Percentiles rank a stretch among this genome's conserved stretches.
phyloP scores from a whole-genome alignment of 2,113 vertebrate genomes.

The Phocoena phocoena region DNA sequence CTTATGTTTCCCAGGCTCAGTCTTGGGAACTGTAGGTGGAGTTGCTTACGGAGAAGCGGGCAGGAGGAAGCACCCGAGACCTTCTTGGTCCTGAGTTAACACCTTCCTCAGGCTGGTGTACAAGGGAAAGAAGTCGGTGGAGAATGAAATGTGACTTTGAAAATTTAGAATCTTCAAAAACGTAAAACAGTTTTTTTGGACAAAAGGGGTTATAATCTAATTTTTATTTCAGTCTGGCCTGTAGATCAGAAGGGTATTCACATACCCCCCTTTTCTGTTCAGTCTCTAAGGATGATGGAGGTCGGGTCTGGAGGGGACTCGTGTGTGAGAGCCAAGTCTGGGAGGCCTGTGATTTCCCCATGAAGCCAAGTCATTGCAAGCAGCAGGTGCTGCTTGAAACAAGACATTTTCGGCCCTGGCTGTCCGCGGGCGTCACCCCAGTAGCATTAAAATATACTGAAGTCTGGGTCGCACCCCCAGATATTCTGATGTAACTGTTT shows the following conservation, averaged over 20 bases:
- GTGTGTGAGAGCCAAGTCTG: too few species aligned
- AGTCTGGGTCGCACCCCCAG: background rate
- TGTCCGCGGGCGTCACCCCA: background rate
- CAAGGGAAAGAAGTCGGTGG: background rate
- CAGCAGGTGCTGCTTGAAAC: background rate
- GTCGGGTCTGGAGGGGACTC: background rate
- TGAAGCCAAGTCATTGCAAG: background rate
- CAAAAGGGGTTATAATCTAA: background rate
- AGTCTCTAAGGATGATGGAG: background rate
- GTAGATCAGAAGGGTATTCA: background rate
- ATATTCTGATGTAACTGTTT: background rate
- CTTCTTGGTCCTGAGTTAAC: background rate
- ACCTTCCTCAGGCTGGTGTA: background rate
- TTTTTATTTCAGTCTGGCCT: background rate
- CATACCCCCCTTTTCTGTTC: background rate
- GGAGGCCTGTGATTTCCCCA: background rate
- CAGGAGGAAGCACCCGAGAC: background rate
- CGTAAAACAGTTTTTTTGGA: background rate
- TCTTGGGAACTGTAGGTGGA: rapidly evolving
- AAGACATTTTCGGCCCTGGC: background rate
- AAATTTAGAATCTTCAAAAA: background rate
- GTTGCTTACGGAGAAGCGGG: background rate
- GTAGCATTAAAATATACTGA: background rate
- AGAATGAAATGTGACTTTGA: background rate
- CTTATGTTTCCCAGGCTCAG: background rate